These are phyloP conservation scores for Microplitis deprimator DNA, from an alignment of 2,888 invertebrate genomes.

Conservation along the genomic window DNA sequence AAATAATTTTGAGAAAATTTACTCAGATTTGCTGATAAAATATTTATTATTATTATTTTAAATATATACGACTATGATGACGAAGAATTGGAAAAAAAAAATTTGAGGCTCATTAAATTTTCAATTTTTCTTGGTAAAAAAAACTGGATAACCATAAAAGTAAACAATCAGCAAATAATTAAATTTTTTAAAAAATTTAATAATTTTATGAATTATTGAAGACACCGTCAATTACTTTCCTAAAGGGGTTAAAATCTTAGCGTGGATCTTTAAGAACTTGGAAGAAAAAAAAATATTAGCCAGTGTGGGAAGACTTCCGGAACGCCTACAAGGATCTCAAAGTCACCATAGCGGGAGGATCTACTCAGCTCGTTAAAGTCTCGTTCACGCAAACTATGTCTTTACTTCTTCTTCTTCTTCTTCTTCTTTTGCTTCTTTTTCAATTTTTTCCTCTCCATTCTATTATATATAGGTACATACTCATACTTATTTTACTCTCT, in stretches of 20 bases:
- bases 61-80: too few relatives aligned
- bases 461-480: background rate
- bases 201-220: background rate
- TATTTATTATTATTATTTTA: too few relatives aligned
- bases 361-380: conserved; percentile 38
- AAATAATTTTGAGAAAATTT: too few relatives aligned
- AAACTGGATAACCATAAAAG: too few relatives aligned
- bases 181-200: background rate
- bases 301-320: conserved; percentile 58
- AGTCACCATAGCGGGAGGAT: conserved; percentile 29
- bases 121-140: too few relatives aligned
- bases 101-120: too few relatives aligned
- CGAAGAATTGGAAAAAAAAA: too few relatives aligned
- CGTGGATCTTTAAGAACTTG: conserved; percentile 18
- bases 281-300: conserved; percentile 34
- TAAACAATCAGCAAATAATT: background rate
- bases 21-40: too few relatives aligned
- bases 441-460: background rate
- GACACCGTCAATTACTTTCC: background rate
- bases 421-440: conserved; percentile 15
- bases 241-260: background rate
- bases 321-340: conserved; percentile 54
- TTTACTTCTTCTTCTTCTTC: conserved; percentile 25
- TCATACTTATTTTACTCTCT: conserved; percentile 30
- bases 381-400: conserved; percentile 38